Evolutionary conservation across 2,797 vertebrate genomes (phyloP).

Genomic region (Amazona ochrocephala): DNA sequence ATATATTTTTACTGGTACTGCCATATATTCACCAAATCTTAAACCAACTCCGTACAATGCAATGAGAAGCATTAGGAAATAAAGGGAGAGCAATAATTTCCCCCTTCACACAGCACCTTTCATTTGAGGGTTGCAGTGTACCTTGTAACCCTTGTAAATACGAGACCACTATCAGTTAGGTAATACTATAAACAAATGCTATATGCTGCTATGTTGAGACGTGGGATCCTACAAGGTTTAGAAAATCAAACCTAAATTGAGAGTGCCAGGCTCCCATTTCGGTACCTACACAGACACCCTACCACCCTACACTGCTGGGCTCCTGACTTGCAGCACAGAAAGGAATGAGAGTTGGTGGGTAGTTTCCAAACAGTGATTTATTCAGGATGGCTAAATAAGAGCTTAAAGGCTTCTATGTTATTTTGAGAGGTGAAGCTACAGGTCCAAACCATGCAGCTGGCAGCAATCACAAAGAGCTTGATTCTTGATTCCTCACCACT

Average conservation of each 20-base stretch:
- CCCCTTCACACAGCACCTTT: constrained; percentile 20
- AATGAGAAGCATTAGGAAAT: constrained; percentile 13
- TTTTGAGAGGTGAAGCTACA: background rate
- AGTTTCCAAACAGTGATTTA: background rate
- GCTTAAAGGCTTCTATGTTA: background rate
- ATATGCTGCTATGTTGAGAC: constrained; percentile 17
- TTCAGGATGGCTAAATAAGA: background rate
- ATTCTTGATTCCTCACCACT: background rate
- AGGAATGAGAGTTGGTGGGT: background rate
- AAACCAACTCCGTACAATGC: background rate
- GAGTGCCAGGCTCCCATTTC: background rate
- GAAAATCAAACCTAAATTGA: background rate
- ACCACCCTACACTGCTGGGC: background rate
- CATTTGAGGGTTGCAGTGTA: background rate
- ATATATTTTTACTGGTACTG: background rate
- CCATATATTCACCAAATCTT: background rate
- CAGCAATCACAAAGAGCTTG: background rate
- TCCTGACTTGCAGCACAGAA: background rate
- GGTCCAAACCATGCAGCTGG: background rate
- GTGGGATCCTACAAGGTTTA: background rate
- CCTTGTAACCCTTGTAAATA: constrained; percentile 11
- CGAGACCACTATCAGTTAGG: background rate
- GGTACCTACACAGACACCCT: background rate
- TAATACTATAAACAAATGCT: constrained; percentile 29
- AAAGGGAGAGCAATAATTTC: background rate